Conservation (phyloP, 2,797 vertebrate genomes). For the Acanthopagrus latus region DNA sequence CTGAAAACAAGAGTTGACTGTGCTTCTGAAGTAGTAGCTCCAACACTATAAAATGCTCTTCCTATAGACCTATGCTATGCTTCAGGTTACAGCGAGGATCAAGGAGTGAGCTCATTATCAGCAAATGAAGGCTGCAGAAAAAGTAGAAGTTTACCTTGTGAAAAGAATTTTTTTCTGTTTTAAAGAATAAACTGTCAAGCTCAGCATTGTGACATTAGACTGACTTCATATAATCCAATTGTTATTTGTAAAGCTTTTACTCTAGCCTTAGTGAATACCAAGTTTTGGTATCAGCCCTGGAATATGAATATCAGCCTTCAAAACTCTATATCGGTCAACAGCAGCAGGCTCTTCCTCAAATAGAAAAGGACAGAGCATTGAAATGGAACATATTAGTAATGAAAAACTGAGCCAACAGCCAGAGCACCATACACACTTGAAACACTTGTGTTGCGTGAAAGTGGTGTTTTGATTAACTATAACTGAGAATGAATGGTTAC, state of each 20-base stretch:
- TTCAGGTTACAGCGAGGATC: too few relatives aligned
- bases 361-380: slow-evolving; percentile 14
- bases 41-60: too few relatives aligned
- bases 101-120: too few relatives aligned
- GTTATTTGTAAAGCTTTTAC: neutral
- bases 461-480: slow-evolving; percentile 21
- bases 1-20: too few relatives aligned
- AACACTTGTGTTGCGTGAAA: slow-evolving; percentile 25
- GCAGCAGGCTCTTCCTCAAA: neutral
- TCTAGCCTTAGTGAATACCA: neutral
- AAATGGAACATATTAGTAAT: slow-evolving; percentile 35
- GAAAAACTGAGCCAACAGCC: slow-evolving; percentile 19
- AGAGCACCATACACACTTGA: slow-evolving; percentile 6
- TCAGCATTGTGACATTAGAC: neutral
- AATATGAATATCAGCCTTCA: slow-evolving; percentile 15
- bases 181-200: neutral
- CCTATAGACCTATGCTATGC: too few relatives aligned
- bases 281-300: neutral
- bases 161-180: neutral
- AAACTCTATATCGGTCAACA: neutral
- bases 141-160: neutral
- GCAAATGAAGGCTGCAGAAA: neutral
- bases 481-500: slow-evolving; percentile 29
- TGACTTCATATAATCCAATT: neutral
- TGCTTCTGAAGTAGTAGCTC: too few relatives aligned